Percentiles rank a stretch among this genome's conserved stretches.
Conservation (phyloP, 1,140 invertebrate genomes). For the Apis florea region DNA sequence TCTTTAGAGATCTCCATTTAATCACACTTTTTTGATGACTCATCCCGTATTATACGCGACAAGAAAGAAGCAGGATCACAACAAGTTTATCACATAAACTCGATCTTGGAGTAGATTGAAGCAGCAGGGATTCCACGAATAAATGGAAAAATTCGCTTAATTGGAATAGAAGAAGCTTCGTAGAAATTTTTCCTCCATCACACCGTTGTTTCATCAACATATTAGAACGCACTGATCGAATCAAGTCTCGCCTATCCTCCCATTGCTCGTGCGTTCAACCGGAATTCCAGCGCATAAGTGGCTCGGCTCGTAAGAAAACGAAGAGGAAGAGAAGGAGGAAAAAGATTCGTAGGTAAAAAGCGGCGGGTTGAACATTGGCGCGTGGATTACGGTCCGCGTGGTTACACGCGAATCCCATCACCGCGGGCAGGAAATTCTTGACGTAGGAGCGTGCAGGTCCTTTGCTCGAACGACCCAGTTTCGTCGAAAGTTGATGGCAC, state of each 20-base stretch:
- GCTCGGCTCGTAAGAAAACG: background rate
- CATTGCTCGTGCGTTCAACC: background rate
- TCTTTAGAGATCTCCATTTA: too few species aligned
- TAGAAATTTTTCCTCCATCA: background rate
- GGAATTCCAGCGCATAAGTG: background rate
- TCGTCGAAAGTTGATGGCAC: conserved; percentile 5
- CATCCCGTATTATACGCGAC: too few species aligned
- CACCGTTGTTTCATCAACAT: background rate
- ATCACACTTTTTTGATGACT: too few species aligned
- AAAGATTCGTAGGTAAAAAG: background rate
- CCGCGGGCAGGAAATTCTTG: background rate
- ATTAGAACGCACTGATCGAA: background rate
- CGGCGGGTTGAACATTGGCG: background rate
- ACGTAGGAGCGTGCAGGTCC: background rate
- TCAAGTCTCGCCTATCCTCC: too few species aligned
- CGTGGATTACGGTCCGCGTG: background rate
- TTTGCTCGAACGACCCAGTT: conserved; percentile 38
- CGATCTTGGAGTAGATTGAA: too few species aligned
- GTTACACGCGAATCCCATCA: background rate
- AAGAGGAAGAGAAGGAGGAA: background rate
- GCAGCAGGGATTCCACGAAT: too few species aligned
- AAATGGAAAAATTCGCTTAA: background rate
- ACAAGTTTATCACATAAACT: too few species aligned
- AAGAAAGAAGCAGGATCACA: too few species aligned
- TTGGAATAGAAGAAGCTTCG: background rate